phyloP scores from a whole-genome alignment of 1,140 invertebrate species.

The Drosophila baimaii region DNA sequence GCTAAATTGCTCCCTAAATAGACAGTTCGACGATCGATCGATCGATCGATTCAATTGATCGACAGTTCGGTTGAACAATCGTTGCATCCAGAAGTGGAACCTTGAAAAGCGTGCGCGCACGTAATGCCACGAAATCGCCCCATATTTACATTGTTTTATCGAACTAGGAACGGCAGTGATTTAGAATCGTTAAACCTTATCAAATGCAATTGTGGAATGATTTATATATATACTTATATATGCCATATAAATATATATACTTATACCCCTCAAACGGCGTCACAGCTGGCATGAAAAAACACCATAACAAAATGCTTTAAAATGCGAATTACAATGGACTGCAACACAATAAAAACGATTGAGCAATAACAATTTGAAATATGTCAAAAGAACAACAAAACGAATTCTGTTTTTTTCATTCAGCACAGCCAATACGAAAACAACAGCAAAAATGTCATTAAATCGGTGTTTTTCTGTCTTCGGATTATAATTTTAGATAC shows the following conservation, averaged over 20 bases:
- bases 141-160: slow-evolving; percentile 50
- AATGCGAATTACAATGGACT: slow-evolving; percentile 25
- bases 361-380: slow-evolving; percentile 40
- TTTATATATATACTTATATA: slow-evolving; percentile 13
- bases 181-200: slow-evolving; percentile 30
- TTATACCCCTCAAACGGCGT: slow-evolving; percentile 16
- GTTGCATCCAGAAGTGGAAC: slow-evolving; percentile 39
- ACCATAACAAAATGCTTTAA: slow-evolving; percentile 42
- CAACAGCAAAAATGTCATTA: not conserved
- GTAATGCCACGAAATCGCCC: slow-evolving; percentile 37
- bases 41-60: slow-evolving; percentile 36
- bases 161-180: slow-evolving; percentile 36
- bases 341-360: slow-evolving; percentile 19
- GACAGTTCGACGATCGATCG: slow-evolving; percentile 37
- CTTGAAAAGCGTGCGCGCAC: slow-evolving; percentile 22
- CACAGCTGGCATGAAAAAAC: slow-evolving; percentile 17
- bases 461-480: slow-evolving; percentile 14
- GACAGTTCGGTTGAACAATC: slow-evolving; percentile 38
- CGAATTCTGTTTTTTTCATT: slow-evolving; percentile 28
- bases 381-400: slow-evolving; percentile 27
- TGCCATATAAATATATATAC: not conserved
- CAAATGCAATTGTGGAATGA: slow-evolving; percentile 30
- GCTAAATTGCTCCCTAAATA: slow-evolving; percentile 45
- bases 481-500: slow-evolving; percentile 39
- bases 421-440: not conserved